These are phyloP conservation scores for Micronycteris hirsuta DNA, from an alignment of 2,113 vertebrate species.

Conservation along the genomic window DNA sequence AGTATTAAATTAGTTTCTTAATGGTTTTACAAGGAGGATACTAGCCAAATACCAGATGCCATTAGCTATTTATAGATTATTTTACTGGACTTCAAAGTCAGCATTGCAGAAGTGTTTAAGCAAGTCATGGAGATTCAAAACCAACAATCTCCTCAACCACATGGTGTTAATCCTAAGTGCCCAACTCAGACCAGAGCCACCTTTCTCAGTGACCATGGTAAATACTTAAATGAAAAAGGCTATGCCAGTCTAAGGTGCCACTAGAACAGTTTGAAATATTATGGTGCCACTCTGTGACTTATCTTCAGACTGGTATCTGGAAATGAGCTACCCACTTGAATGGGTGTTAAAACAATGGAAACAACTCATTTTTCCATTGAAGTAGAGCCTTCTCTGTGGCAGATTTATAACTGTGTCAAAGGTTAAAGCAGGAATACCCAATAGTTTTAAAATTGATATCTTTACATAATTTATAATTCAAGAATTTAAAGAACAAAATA, in stretches of 20 bases:
- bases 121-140: slow-evolving; percentile 39
- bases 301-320: slow-evolving; percentile 28
- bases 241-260: neutral
- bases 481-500: neutral
- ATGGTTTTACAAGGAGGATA: slow-evolving; percentile 50
- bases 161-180: slow-evolving; percentile 49
- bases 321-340: slow-evolving; percentile 33
- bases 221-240: neutral
- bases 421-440: neutral
- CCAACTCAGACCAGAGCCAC: neutral
- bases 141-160: slow-evolving; percentile 22
- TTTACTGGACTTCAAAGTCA: slow-evolving; percentile 50
- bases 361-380: neutral
- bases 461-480: slow-evolving; percentile 26
- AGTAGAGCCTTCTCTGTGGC: neutral
- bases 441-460: neutral
- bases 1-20: slow-evolving; percentile 71
- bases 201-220: neutral
- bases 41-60: slow-evolving; percentile 9
- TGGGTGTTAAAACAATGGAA: neutral
- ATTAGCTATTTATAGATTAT: slow-evolving; percentile 59
- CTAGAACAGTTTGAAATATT: neutral
- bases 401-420: neutral
- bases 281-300: neutral
- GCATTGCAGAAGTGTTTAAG: neutral